phyloP scores from a whole-genome alignment of 2,113 vertebrate genomes.

The Antechinus flavipes region DNA sequence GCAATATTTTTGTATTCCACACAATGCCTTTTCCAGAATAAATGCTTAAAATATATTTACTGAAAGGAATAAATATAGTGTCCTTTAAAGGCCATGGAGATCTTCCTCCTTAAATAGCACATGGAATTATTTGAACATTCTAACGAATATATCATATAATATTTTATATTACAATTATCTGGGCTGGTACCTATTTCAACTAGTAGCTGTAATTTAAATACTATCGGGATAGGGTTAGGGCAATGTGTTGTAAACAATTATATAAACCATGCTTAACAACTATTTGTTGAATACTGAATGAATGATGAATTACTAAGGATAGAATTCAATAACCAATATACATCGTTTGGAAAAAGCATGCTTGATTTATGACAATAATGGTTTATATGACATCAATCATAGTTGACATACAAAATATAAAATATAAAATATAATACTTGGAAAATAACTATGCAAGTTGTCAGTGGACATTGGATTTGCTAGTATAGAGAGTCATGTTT shows the following conservation, averaged over 20 bases:
- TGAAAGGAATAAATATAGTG: background rate
- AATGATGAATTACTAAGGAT: background rate
- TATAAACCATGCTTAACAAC: background rate
- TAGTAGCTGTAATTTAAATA: background rate
- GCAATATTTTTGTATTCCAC: background rate
- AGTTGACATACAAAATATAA: constrained; percentile 13
- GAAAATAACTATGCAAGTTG: background rate
- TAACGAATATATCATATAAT: background rate
- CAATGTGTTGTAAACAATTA: background rate
- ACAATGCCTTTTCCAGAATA: background rate
- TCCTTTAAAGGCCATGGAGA: background rate
- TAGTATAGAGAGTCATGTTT: background rate
- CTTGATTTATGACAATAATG: background rate
- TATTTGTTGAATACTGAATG: background rate
- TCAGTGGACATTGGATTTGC: background rate
- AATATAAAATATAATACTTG: background rate
- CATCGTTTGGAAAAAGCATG: background rate
- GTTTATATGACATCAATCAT: constrained; percentile 28
- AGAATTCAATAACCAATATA: background rate
- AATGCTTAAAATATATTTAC: background rate
- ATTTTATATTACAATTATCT: background rate
- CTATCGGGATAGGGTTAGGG: background rate
- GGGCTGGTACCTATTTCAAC: background rate
- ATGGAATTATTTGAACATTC: background rate
- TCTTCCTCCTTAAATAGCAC: background rate